Evolutionary conservation across 2,113 vertebrate species (phyloP).

Genomic region (Strix aluco): DNA sequence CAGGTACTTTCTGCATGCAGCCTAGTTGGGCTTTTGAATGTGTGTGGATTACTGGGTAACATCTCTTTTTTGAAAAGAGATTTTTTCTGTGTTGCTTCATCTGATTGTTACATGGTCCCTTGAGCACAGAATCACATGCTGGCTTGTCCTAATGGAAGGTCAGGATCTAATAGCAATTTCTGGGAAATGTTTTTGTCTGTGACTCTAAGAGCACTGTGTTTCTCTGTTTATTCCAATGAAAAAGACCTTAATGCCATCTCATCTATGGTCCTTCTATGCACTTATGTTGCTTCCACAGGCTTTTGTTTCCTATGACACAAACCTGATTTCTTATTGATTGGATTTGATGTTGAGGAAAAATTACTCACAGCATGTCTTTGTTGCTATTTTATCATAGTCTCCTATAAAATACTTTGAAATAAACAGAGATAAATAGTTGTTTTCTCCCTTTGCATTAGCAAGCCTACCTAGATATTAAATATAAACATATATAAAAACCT

Average conservation of each 20-base stretch:
- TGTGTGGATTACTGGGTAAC: not conserved
- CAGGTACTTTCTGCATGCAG: not conserved
- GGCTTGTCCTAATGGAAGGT: not conserved
- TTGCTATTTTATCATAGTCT: not conserved
- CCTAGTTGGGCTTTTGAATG: not conserved
- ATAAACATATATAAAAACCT: not conserved
- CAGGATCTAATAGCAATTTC: not conserved
- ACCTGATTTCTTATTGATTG: not conserved
- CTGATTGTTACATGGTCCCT: not conserved
- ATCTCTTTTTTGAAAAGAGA: not conserved
- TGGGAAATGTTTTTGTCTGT: constrained; percentile 5
- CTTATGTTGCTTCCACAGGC: not conserved
- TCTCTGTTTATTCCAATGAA: not conserved
- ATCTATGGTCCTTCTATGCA: not conserved
- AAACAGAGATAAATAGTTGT: not conserved
- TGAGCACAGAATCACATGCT: not conserved
- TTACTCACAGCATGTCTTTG: not conserved
- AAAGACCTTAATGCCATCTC: not conserved
- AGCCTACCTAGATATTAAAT: not conserved
- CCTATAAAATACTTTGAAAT: not conserved
- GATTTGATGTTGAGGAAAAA: not conserved
- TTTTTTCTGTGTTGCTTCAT: not conserved
- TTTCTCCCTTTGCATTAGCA: not conserved
- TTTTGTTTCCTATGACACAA: not conserved
- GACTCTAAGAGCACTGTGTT: not conserved